phyloP scores from a whole-genome alignment of 2,797 vertebrate genomes.

The Emys orbicularis region DNA sequence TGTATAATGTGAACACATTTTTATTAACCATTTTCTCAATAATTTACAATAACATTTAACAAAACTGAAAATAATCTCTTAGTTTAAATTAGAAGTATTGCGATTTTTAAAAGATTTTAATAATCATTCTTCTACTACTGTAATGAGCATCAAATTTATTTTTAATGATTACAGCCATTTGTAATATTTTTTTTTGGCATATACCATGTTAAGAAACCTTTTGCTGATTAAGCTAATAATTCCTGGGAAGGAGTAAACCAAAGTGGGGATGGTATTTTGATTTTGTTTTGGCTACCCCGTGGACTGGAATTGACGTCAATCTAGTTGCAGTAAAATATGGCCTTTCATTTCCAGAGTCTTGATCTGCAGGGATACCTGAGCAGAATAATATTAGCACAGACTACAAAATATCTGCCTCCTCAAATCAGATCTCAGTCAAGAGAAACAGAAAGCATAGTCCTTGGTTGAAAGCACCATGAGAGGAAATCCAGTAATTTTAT shows the following conservation, averaged over 20 bases:
- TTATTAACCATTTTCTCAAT: not conserved
- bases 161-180: not conserved
- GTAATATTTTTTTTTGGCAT: not conserved
- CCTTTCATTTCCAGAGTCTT: constrained; percentile 54
- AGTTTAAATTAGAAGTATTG: not conserved
- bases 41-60: not conserved
- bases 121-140: not conserved
- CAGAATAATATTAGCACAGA: constrained; percentile 46
- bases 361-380: constrained; percentile 59
- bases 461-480: not conserved
- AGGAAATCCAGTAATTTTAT: not conserved
- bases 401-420: not conserved
- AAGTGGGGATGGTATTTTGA: constrained; percentile 8
- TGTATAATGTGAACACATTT: not conserved
- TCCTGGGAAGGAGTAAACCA: constrained; percentile 34
- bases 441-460: not conserved
- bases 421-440: not conserved
- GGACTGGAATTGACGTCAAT: constrained; percentile 31
- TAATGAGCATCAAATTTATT: not conserved
- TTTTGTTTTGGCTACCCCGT: constrained; percentile 36
- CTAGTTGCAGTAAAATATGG: constrained; percentile 50
- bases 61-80: not conserved
- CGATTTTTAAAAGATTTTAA: not conserved
- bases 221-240: constrained; percentile 14
- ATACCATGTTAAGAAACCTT: not conserved